Conservation (phyloP, 2,797 vertebrate species). For the Micrastur ruficollis region DNA sequence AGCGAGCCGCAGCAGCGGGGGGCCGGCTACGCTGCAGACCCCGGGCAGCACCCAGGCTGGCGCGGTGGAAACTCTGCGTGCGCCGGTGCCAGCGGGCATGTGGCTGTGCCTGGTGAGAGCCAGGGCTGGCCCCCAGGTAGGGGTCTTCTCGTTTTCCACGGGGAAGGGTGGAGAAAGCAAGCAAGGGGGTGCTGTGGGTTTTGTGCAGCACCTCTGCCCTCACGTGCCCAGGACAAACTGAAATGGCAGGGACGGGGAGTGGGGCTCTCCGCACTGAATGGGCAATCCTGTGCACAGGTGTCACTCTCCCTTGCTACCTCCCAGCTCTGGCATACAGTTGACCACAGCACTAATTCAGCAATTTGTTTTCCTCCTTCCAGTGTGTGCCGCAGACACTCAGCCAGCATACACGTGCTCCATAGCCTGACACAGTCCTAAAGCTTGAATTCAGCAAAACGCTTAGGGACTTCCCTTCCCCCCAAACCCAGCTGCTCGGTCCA, state of each 20-base stretch:
- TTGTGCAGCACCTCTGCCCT: background rate
- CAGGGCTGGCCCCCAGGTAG: background rate
- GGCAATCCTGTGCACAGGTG: background rate
- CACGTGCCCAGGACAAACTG: rapidly evolving
- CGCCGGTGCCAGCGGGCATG: rapidly evolving
- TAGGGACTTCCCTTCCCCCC: rapidly evolving
- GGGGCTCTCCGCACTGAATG: background rate
- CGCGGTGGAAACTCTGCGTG: background rate
- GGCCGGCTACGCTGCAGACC: background rate
- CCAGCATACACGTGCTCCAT: rapidly evolving
- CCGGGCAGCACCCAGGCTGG: conserved; percentile 14
- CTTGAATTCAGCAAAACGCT: background rate
- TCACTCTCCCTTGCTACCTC: background rate
- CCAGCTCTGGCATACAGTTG: background rate
- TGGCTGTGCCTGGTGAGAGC: background rate
- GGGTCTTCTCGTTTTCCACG: rapidly evolving
- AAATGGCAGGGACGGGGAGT: rapidly evolving
- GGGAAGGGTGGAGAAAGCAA: background rate
- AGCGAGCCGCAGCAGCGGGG: conserved; percentile 69
- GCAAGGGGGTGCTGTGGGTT: background rate
- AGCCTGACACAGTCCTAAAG: background rate
- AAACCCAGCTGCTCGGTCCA: background rate
- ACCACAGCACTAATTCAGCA: background rate
- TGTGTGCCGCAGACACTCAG: rapidly evolving
- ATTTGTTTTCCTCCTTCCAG: background rate